A percentile compares a stretch with the other conserved stretches of the same genome.
These are phyloP conservation scores for Leptodirus hochenwartii DNA, from an alignment of 2,888 invertebrate genomes.

Conservation along the genomic window DNA sequence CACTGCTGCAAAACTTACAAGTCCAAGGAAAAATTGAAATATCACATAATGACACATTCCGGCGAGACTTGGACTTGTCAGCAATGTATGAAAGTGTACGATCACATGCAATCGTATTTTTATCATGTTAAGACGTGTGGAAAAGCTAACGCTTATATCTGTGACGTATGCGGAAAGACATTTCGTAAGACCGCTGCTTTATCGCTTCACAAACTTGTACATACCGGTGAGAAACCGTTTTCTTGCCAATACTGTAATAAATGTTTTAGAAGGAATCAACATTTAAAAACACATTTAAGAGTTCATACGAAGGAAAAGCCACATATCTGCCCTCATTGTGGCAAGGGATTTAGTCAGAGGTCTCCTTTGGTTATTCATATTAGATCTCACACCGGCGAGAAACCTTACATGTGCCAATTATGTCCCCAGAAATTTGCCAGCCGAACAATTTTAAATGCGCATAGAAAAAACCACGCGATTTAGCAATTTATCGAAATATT, in stretches of 20 bases:
- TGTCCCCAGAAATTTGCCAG: conserved; percentile 24
- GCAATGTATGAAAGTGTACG: too few species aligned
- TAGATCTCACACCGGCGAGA: conserved; percentile 19
- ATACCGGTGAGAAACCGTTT: conserved; percentile 12
- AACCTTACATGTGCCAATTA: conserved; percentile 30
- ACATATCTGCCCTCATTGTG: conserved; percentile 25
- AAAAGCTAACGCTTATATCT: conserved; percentile 20
- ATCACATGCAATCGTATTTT: too few species aligned
- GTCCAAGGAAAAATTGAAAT: too few species aligned
- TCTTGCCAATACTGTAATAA: too few species aligned
- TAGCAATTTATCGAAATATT: too few species aligned
- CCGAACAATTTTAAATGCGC: conserved; percentile 11
- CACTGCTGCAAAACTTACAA: too few species aligned
- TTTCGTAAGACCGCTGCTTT: conserved; percentile 16
- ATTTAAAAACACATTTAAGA: conserved; percentile 12
- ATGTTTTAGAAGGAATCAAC: conserved; percentile 13
- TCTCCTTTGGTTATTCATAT: conserved; percentile 29
- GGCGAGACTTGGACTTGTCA: too few species aligned
- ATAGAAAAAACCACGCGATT: too few species aligned
- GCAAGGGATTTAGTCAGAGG: conserved; percentile 33
- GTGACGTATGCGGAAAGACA: conserved; percentile 24
- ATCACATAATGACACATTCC: too few species aligned
- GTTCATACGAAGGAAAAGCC: conserved; percentile 18
- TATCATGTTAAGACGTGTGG: neutral
- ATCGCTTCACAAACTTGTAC: conserved; percentile 8